Evolutionary conservation across 2,113 vertebrate species (phyloP).

Genomic region (Perca fluviatilis): DNA sequence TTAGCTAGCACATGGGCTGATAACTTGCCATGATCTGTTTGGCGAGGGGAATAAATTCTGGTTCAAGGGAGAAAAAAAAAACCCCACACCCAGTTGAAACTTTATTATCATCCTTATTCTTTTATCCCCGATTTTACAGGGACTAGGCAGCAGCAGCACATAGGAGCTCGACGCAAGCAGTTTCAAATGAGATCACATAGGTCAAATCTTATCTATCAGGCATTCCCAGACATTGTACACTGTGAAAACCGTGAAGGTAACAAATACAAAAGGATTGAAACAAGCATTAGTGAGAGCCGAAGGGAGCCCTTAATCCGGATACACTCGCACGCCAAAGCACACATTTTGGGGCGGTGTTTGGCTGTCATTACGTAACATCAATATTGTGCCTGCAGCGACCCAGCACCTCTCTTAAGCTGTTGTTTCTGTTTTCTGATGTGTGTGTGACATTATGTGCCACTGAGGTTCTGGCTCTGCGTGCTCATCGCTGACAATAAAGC

Average conservation of each 20-base stretch:
- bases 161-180: constrained; percentile 19
- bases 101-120: constrained; percentile 8
- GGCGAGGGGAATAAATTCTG: constrained; percentile 36
- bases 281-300: constrained; percentile 3
- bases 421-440: constrained; percentile 38
- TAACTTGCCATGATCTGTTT: constrained; percentile 60
- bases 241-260: constrained; percentile 45
- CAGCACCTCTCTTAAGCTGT: constrained; percentile 54
- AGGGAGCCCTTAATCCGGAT: constrained; percentile 44
- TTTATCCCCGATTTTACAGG: constrained; percentile 19
- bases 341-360: constrained; percentile 29
- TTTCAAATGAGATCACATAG: constrained; percentile 35
- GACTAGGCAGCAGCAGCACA: background rate
- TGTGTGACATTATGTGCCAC: constrained; percentile 51
- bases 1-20: constrained; percentile 60
- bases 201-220: constrained; percentile 9
- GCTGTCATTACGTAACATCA: constrained; percentile 67
- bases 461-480: constrained; percentile 28
- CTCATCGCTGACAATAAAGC: constrained; percentile 38
- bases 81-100: constrained; percentile 8
- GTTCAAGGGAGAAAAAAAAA: constrained; percentile 1
- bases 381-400: constrained; percentile 54
- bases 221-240: constrained; percentile 44
- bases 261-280: constrained; percentile 19
- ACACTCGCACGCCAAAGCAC: background rate